phyloP scores from a whole-genome alignment of 2,888 invertebrate genomes.

The Loripinus fragilis region DNA sequence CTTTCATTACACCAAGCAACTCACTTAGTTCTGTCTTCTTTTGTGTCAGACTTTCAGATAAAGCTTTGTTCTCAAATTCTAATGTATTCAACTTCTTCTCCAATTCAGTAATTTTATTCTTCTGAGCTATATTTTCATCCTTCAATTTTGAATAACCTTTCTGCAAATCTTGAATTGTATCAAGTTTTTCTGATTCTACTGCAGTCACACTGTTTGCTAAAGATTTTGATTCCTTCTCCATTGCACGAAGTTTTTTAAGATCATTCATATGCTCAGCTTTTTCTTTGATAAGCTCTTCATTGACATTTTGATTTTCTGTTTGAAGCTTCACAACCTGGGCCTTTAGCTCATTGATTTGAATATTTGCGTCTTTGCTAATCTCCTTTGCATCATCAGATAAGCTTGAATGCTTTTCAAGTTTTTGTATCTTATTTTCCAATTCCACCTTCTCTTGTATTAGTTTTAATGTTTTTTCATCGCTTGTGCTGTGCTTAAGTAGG shows the following conservation, averaged over 20 bases:
- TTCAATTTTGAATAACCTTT: slow-evolving; percentile 59
- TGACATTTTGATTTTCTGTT: slow-evolving; percentile 62
- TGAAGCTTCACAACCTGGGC: slow-evolving; percentile 62
- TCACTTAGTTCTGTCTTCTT: slow-evolving; percentile 63
- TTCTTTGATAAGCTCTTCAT: slow-evolving; percentile 69
- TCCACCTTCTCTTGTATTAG: slow-evolving; percentile 62
- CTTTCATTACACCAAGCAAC: slow-evolving; percentile 63
- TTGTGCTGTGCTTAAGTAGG: slow-evolving; percentile 25
- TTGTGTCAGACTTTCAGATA: slow-evolving; percentile 59
- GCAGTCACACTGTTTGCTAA: slow-evolving; percentile 48
- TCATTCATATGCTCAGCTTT: slow-evolving; percentile 65
- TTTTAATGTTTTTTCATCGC: slow-evolving; percentile 35
- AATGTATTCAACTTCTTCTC: slow-evolving; percentile 57
- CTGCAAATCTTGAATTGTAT: slow-evolving; percentile 48
- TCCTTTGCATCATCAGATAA: background rate
- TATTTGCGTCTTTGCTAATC: slow-evolving; percentile 19
- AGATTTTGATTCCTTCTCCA: slow-evolving; percentile 60
- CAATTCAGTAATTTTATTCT: slow-evolving; percentile 42
- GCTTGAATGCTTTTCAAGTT: slow-evolving; percentile 23
- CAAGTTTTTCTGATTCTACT: slow-evolving; percentile 57
- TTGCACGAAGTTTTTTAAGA: slow-evolving; percentile 58
- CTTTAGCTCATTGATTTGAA: slow-evolving; percentile 60
- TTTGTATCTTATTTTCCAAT: slow-evolving; percentile 54
- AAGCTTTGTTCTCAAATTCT: slow-evolving; percentile 60
- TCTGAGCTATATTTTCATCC: slow-evolving; percentile 45